These are phyloP conservation scores for Drosophila hamatofila DNA, from an alignment of 2,888 invertebrate species.

Conservation along the genomic window DNA sequence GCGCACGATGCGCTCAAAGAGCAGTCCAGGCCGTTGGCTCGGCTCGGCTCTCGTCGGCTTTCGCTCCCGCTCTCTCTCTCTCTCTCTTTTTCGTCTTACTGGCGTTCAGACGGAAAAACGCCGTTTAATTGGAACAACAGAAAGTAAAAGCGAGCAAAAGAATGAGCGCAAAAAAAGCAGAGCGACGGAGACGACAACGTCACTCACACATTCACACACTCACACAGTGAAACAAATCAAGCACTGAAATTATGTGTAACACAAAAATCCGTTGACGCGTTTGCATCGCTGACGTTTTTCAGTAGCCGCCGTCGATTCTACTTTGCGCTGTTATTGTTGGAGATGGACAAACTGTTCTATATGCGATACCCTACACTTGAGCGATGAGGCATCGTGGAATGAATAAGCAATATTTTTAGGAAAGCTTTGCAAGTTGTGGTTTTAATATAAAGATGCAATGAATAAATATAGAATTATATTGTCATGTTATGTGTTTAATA, in stretches of 20 bases:
- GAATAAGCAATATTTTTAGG: not conserved
- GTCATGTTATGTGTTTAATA: not conserved
- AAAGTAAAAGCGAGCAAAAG: conserved; percentile 78
- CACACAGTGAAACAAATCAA: conserved; percentile 23
- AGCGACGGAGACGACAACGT: conserved; percentile 45
- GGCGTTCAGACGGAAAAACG: conserved; percentile 74
- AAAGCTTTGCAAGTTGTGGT: not conserved
- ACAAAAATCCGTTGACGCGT: conserved; percentile 75
- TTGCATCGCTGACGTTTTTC: conserved; percentile 53
- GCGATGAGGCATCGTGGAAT: not conserved
- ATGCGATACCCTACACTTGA: conserved; percentile 33
- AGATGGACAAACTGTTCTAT: conserved; percentile 38
- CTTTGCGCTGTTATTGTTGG: conserved; percentile 33
- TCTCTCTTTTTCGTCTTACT: conserved; percentile 44
- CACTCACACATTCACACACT: conserved; percentile 37
- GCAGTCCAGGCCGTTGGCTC: conserved; percentile 50
- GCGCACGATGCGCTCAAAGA: conserved; percentile 59
- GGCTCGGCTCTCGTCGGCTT: conserved; percentile 32
- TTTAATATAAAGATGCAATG: not conserved
- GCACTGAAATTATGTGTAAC: conserved; percentile 64
- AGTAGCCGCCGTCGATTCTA: conserved; percentile 44
- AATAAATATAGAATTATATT: not conserved
- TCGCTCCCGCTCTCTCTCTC: conserved; percentile 42
- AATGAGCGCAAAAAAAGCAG: conserved; percentile 67
- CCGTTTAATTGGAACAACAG: conserved; percentile 78